A percentile compares a stretch with the other conserved stretches of the same genome.
These are phyloP conservation scores for Cabera pusaria DNA, from an alignment of 2,888 invertebrate species.

Conservation along the genomic window DNA sequence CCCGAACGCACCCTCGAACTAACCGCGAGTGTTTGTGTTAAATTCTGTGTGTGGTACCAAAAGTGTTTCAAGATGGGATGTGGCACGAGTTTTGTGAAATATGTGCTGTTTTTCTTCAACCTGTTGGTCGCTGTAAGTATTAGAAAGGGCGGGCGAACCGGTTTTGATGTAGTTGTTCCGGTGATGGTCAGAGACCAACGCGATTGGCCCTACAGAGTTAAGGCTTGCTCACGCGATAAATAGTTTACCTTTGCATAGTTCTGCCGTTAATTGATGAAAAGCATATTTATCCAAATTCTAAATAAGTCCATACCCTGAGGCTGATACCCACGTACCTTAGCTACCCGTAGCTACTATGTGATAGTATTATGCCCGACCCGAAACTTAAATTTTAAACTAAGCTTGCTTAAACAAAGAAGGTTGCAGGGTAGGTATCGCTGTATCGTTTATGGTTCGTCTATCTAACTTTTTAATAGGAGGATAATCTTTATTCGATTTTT, in stretches of 20 bases:
- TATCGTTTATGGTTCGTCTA: no score
- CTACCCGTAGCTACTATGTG: no score
- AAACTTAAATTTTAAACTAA: no score
- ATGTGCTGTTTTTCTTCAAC: constrained; percentile 92
- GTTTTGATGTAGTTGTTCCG: constrained; percentile 65
- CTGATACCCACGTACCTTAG: no score
- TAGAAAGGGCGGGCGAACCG: constrained; percentile 64
- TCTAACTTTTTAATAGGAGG: no score
- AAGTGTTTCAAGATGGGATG: constrained; percentile 84
- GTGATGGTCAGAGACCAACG: constrained; percentile 63
- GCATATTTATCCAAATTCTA: no score
- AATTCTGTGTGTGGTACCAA: constrained; percentile 54
- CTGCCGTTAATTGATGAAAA: no score
- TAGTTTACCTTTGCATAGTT: constrained; percentile 1
- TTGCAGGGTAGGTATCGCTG: no score
- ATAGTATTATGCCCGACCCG: no score
- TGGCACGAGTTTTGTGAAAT: constrained; percentile 91
- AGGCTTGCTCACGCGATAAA: constrained; percentile 17
- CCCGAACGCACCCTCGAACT: constrained; percentile 43
- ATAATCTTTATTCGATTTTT: no score
- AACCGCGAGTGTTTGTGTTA: constrained; percentile 67
- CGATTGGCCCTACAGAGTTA: constrained; percentile 35
- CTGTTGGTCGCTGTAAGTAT: constrained; percentile 89
- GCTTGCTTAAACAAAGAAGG: no score
- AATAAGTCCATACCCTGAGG: no score